Conservation (phyloP, 2,797 vertebrate species). For the Cyprinodon diabolis region DNA sequence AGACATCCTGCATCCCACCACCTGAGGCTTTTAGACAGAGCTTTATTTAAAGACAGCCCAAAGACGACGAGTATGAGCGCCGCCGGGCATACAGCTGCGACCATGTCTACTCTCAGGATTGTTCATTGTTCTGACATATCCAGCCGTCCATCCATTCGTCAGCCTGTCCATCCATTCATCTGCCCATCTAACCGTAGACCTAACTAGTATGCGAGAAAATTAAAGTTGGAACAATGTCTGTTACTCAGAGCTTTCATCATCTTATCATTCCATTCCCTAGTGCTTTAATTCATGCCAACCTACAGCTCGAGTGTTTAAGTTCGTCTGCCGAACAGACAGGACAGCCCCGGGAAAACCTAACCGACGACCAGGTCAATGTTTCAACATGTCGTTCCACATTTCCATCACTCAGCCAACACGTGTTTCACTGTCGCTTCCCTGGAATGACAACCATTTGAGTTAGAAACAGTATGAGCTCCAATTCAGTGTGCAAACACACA, state of each 20-base stretch:
- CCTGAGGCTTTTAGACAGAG: constrained; percentile 47
- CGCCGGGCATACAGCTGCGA: constrained; percentile 59
- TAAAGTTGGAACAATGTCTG: not conserved
- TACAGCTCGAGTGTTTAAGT: not conserved
- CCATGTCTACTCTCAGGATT: constrained; percentile 26
- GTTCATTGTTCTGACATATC: constrained; percentile 27
- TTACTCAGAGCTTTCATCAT: constrained; percentile 2
- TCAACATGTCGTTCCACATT: constrained; percentile 15
- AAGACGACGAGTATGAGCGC: constrained; percentile 34
- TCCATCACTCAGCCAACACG: constrained; percentile 24
- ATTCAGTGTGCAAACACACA: constrained; percentile 12
- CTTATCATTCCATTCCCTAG: not conserved
- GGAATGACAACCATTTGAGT: constrained; percentile 13
- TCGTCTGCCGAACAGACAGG: constrained; percentile 18
- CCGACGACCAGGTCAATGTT: constrained; percentile 39
- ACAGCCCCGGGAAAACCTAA: constrained; percentile 23
- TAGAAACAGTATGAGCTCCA: constrained; percentile 6
- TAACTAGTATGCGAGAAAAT: not conserved
- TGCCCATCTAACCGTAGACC: not conserved
- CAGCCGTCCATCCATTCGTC: not conserved
- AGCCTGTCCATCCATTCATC: not conserved
- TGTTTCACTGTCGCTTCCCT: constrained; percentile 5
- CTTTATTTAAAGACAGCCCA: constrained; percentile 67
- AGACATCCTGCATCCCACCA: constrained; percentile 45
- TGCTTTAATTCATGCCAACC: not conserved